A percentile compares a stretch with the other conserved stretches of the same genome.
These are phyloP conservation scores for Petrocephalus zakoni DNA, from an alignment of 2,113 vertebrate genomes.

Conservation along the genomic window DNA sequence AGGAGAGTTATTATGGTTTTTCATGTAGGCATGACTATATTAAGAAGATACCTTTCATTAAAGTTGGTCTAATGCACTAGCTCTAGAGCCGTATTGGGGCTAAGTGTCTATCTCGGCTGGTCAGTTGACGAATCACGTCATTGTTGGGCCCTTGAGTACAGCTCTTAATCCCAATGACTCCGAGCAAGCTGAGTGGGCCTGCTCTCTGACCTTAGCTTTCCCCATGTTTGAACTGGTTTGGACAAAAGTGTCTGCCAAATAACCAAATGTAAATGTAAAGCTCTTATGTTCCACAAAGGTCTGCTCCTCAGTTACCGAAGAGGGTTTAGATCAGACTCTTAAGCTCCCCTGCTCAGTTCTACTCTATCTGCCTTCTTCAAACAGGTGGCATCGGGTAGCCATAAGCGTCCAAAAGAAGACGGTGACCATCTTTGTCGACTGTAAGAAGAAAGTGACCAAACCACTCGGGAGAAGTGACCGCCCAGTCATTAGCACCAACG, in stretches of 20 bases:
- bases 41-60: not conserved
- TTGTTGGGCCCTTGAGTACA: too few species aligned
- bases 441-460: constrained; percentile 85
- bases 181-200: not conserved
- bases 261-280: not conserved
- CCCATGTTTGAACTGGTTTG: not conserved
- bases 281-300: not conserved
- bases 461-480: constrained; percentile 75
- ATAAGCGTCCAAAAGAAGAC: constrained; percentile 92
- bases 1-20: not conserved
- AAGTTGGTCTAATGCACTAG: not conserved
- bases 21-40: not conserved
- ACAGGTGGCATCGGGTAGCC: constrained; percentile 95
- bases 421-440: constrained; percentile 92
- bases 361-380: not conserved
- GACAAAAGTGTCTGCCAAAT: not conserved
- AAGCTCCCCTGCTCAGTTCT: not conserved
- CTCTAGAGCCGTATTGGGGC: not conserved
- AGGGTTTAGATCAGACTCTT: not conserved
- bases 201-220: not conserved
- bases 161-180: not conserved
- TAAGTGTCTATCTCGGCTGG: not conserved
- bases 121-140: not conserved
- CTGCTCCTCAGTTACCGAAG: not conserved
- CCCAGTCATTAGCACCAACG: constrained; percentile 78